Conservation (phyloP, 2,113 vertebrate species). For the Syrmaticus mikado region DNA sequence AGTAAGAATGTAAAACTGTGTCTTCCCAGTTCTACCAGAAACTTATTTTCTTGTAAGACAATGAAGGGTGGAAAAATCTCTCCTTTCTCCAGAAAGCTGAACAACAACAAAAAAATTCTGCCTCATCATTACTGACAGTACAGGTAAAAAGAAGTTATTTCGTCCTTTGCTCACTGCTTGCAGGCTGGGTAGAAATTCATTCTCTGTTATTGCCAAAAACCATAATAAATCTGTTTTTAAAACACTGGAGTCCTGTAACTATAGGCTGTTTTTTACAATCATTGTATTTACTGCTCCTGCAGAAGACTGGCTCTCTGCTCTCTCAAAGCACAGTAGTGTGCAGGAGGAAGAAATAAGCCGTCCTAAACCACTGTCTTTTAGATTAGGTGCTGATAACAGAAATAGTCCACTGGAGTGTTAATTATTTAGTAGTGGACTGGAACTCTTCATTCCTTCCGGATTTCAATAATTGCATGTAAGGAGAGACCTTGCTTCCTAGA, state of each 20-base stretch:
- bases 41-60: background rate
- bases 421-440: constrained; percentile 54
- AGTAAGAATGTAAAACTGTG: background rate
- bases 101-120: background rate
- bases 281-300: background rate
- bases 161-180: background rate
- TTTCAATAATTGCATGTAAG: background rate
- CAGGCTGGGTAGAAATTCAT: background rate
- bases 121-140: background rate
- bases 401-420: constrained; percentile 21
- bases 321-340: no score
- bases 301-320: background rate
- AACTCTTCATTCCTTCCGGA: constrained; percentile 45
- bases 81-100: background rate
- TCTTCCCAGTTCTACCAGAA: background rate
- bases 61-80: background rate
- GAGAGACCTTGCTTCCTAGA: background rate
- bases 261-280: background rate
- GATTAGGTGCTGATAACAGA: constrained; percentile 28
- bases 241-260: background rate
- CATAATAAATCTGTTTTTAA: background rate
- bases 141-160: background rate
- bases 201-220: background rate
- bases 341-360: background rate
- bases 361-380: background rate